Percentiles rank a stretch among this genome's conserved stretches.
Conservation (phyloP, 2,888 invertebrate genomes). For the Nebria salina region DNA sequence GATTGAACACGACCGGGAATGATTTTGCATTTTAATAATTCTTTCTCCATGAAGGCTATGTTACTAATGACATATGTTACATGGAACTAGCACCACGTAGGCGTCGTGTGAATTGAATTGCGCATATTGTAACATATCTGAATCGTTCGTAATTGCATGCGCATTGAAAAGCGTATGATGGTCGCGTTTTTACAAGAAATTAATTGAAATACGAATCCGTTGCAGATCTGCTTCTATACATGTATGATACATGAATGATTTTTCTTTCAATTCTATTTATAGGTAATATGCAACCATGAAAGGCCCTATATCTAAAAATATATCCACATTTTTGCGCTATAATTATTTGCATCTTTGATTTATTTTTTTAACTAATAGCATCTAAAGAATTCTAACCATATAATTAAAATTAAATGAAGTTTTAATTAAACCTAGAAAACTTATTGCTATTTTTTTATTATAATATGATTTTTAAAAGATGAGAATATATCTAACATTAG, state of each 20-base stretch:
- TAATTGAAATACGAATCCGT: neutral
- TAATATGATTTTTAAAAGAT: no score
- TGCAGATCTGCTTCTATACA: neutral
- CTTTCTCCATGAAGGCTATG: slow-evolving; percentile 15
- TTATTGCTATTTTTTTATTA: no score
- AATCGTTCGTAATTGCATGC: neutral
- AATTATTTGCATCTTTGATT: neutral
- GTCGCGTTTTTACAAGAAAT: neutral
- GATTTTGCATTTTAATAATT: slow-evolving; percentile 10
- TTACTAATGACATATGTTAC: slow-evolving; percentile 28
- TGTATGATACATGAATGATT: neutral
- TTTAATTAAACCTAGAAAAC: no score
- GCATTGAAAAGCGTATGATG: neutral
- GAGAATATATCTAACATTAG: no score
- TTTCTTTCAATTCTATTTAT: neutral
- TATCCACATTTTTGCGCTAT: neutral
- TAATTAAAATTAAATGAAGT: no score
- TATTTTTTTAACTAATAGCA: no score
- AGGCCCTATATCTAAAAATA: neutral
- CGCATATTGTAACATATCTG: neutral
- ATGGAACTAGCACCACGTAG: neutral
- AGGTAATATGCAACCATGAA: neutral
- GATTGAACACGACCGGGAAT: neutral
- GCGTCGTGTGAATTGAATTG: slow-evolving; percentile 5
- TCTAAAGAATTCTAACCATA: no score